Conservation (phyloP, 1,140 invertebrate species). For the Lepidurus arcticus region DNA sequence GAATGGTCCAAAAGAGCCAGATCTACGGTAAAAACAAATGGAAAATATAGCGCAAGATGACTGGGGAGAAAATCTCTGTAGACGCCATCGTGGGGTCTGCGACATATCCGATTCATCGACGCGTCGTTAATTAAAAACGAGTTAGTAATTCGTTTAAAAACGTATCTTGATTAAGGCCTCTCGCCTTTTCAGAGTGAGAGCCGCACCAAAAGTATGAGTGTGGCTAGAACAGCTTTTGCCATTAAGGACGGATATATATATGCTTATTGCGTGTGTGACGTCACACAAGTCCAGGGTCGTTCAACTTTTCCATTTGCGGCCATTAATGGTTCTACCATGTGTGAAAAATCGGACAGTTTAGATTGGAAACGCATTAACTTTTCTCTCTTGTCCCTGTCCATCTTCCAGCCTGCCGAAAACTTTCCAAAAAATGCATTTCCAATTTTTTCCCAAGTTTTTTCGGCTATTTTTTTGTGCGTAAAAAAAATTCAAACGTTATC, state of each 20-base stretch:
- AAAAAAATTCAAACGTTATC: too few relatives aligned
- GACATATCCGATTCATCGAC: not conserved
- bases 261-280: not conserved
- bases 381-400: not conserved
- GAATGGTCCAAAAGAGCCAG: not conserved
- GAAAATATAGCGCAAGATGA: too few relatives aligned
- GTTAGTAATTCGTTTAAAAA: not conserved
- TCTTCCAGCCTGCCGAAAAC: too few relatives aligned
- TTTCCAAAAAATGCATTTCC: too few relatives aligned
- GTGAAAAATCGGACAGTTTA: conserved; percentile 16
- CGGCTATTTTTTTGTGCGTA: too few relatives aligned
- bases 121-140: conserved; percentile 9
- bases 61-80: not conserved
- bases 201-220: not conserved
- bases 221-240: conserved; percentile 6
- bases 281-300: not conserved
- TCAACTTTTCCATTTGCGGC: not conserved
- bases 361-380: conserved; percentile 15
- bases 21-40: too few relatives aligned
- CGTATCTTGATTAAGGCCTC: not conserved
- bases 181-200: not conserved
- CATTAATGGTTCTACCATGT: conserved; percentile 19
- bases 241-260: conserved; percentile 14
- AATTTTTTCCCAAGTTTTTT: too few relatives aligned
- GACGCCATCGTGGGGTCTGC: not conserved